Conservation (phyloP, 2,113 vertebrate species). For the Epinephelus lanceolatus region DNA sequence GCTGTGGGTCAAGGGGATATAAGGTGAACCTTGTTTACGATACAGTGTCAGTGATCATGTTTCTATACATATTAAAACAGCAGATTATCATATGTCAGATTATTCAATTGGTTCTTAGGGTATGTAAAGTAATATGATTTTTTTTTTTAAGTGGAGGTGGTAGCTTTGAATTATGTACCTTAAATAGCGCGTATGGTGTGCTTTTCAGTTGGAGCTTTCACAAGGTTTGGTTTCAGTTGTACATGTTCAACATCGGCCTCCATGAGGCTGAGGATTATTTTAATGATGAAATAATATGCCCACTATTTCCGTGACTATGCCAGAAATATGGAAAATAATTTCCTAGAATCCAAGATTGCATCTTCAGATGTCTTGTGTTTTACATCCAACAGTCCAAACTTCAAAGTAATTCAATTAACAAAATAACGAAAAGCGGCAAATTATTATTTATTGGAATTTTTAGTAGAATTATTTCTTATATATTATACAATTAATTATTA, state of each 20-base stretch:
- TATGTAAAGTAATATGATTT: no score
- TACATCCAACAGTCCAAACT: background rate
- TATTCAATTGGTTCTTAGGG: background rate
- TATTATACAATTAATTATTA: no score
- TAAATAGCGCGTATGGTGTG: background rate
- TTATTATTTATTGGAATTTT: no score
- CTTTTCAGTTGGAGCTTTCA: background rate
- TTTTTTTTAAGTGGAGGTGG: background rate
- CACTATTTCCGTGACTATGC: background rate
- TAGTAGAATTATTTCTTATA: no score
- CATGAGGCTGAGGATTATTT: background rate
- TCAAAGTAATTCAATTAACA: background rate
- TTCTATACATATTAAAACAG: background rate
- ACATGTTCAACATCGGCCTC: background rate
- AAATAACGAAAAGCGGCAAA: no score
- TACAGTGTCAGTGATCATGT: background rate
- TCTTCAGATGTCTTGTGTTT: background rate
- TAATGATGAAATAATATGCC: background rate
- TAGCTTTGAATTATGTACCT: background rate
- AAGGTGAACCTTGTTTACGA: conserved; percentile 21
- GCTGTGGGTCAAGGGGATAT: conserved; percentile 20
- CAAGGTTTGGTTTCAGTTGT: background rate
- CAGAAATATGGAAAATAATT: background rate
- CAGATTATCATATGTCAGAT: background rate
- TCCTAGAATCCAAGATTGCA: background rate